phyloP scores from a whole-genome alignment of 2,797 vertebrate genomes.

The Sitta carolinensis region DNA sequence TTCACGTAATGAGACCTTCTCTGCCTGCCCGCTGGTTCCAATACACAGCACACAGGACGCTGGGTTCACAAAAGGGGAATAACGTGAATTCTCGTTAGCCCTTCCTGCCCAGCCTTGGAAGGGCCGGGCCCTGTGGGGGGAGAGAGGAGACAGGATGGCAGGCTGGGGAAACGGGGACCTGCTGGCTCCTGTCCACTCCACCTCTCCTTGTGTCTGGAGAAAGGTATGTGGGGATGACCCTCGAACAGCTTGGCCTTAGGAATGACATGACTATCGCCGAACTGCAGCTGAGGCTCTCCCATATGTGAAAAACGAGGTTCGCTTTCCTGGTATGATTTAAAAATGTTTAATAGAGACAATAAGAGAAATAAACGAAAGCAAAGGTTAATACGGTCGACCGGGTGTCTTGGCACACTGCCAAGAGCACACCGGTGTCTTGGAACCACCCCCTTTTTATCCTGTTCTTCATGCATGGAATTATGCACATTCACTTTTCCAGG shows the following conservation, averaged over 20 bases:
- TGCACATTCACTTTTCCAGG: no score
- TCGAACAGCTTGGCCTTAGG: background rate
- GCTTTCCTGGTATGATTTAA: no score
- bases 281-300: background rate
- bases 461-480: no score
- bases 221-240: background rate
- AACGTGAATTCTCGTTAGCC: fast-evolving
- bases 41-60: background rate
- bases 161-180: background rate
- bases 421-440: no score
- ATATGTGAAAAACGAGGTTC: no score
- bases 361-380: no score
- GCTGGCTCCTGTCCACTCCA: fast-evolving
- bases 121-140: fast-evolving
- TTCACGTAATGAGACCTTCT: background rate
- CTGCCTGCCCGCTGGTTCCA: background rate
- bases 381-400: no score
- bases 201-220: background rate
- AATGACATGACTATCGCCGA: fast-evolving
- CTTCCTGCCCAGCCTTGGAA: background rate
- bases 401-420: no score
- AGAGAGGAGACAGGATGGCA: background rate
- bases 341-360: no score
- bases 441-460: no score
- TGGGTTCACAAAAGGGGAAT: background rate